Evolutionary conservation across 2,113 vertebrate species (phyloP).

Genomic region (Condylura cristata): DNA sequence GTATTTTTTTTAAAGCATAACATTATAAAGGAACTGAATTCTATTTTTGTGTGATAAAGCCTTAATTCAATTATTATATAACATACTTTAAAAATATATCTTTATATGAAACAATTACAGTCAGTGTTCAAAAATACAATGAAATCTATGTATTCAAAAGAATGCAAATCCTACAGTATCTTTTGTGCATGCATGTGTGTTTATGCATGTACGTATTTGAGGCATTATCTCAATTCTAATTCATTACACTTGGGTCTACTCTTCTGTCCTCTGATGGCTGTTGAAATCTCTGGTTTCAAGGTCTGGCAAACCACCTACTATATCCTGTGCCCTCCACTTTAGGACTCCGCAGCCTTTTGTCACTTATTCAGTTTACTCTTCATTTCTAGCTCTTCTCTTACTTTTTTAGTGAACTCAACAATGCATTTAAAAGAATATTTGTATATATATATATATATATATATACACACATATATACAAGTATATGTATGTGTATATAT

Average conservation of each 20-base stretch:
- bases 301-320: background rate
- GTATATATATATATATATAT: too few relatives aligned
- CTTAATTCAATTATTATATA: background rate
- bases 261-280: background rate
- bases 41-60: background rate
- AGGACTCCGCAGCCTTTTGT: background rate
- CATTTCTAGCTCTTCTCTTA: background rate
- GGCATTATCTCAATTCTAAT: background rate
- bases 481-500: too few relatives aligned
- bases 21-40: conserved; percentile 17
- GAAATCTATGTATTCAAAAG: conserved; percentile 21
- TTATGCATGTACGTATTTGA: background rate
- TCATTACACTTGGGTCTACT: background rate
- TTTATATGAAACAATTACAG: background rate
- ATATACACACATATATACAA: too few relatives aligned
- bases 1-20: conserved; percentile 17
- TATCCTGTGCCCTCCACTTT: background rate
- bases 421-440: background rate
- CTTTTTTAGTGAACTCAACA: conserved; percentile 16
- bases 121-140: background rate
- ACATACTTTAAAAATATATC: background rate
- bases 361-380: conserved; percentile 9
- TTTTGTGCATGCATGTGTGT: background rate
- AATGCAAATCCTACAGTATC: background rate
- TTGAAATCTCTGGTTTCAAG: conserved; percentile 10